Conservation (phyloP, 2,113 vertebrate genomes). For the Scopus umbretta region DNA sequence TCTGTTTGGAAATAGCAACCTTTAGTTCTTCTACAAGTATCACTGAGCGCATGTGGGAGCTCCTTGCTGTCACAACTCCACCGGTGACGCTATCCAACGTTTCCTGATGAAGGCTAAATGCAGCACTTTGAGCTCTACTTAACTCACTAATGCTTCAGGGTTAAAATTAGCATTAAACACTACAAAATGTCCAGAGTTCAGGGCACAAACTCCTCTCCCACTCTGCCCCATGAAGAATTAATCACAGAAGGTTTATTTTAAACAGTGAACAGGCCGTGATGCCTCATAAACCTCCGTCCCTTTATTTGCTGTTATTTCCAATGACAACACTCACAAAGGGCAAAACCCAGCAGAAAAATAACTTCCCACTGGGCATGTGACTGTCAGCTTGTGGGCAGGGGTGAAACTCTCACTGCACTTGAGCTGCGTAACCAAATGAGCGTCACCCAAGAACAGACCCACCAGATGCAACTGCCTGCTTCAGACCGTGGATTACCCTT, state of each 20-base stretch:
- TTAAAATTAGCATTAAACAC: background rate
- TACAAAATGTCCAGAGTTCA: background rate
- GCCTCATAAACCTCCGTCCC: background rate
- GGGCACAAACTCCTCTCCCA: background rate
- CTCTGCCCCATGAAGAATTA: background rate
- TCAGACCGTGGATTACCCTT: background rate
- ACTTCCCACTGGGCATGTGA: background rate
- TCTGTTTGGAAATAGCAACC: background rate
- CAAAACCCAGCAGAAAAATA: conserved; percentile 34
- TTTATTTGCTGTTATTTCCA: background rate
- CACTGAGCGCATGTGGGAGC: background rate
- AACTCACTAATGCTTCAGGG: background rate
- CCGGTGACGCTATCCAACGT: background rate
- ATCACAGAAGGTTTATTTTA: background rate
- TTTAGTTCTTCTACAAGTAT: background rate
- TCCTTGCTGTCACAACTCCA: background rate
- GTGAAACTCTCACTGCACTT: background rate
- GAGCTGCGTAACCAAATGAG: background rate
- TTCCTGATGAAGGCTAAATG: background rate
- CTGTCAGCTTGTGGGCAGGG: background rate
- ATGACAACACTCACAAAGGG: background rate
- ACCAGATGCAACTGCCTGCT: background rate
- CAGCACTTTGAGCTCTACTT: background rate
- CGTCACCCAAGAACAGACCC: background rate
- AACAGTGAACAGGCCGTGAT: background rate